Evolutionary conservation across 2,113 vertebrate species (phyloP), one percentile per base, ranked within the genome.

Genomic region (Catagonus wagneri): DNA sequence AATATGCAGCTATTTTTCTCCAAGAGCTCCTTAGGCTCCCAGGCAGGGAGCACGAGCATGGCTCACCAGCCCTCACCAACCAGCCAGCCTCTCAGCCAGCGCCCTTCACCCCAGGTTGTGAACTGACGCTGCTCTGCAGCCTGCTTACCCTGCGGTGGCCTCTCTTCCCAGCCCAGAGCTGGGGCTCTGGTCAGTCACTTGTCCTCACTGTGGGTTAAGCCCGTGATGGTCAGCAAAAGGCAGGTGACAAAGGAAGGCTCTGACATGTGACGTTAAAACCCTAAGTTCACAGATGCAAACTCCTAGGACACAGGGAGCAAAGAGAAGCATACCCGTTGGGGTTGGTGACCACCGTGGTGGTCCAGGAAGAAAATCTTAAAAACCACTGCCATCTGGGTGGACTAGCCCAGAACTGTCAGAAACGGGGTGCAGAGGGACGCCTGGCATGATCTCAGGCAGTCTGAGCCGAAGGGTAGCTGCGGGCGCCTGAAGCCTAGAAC

Each of bases 391-490:
- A 79, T 58, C 71, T 13, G 56, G 13, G 20, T 1, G 1, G 39
- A 63, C 6, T 7, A 19, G 0, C 10, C 0, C 0, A 10, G 8
- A 5, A 4, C 13, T 8, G 20, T 11, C 72, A 75, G 78, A 66
- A 85, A 50, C 0, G 1, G 39, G 13, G 56, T 66, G 1, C 29
- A 76, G 44, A 17, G 0, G 23, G 79, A 29, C 1, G 0, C n/a
- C 65, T 19, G 32, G 13, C 58, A 17, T 0, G 5, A 58, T 66
- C 80, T 65, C 1, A 5, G 12, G 63, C 14, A 15, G 3, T 14
- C 9, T 4, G 32, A 34, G 6, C 2, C 1, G 32, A 76, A 65
- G 39, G 69, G n/a, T 5, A 60, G 10, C 44, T 1, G 17, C 44
- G 14, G 2, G 13, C 2, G 1, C 25, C 20, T 20, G 27, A 87